Conservation (phyloP, 2,113 vertebrate species). For the Sprattus sprattus region DNA sequence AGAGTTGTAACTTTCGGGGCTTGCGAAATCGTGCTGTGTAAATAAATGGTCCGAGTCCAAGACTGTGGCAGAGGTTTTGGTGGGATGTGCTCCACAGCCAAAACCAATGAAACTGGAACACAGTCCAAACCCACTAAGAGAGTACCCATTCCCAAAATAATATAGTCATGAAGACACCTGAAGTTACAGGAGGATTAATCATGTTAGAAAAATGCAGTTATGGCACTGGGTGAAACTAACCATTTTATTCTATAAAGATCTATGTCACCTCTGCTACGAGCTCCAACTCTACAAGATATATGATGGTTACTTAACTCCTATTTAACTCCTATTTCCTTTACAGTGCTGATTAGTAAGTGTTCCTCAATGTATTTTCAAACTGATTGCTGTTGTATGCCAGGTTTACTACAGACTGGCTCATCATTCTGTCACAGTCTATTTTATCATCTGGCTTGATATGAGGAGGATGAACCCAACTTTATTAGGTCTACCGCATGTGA, state of each 20-base stretch:
- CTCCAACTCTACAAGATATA: neutral
- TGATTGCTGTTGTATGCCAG: neutral
- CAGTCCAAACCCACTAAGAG: slow-evolving; percentile 9
- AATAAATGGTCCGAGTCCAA: neutral
- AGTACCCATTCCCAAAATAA: slow-evolving; percentile 47
- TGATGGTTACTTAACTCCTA: no score
- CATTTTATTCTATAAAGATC: neutral
- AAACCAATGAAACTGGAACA: slow-evolving; percentile 50
- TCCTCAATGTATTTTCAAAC: neutral
- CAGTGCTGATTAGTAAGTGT: neutral
- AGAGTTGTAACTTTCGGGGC: neutral
- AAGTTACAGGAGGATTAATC: slow-evolving; percentile 31
- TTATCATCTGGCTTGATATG: slow-evolving; percentile 42
- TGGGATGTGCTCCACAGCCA: slow-evolving; percentile 40
- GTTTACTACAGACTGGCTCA: neutral
- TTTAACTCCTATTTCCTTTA: no score
- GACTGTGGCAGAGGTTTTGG: slow-evolving; percentile 5
- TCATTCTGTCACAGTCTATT: neutral
- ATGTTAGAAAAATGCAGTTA: neutral
- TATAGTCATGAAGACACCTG: slow-evolving; percentile 41
- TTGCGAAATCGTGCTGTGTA: neutral
- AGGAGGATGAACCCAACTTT: slow-evolving; percentile 30
- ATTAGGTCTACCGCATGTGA: slow-evolving; percentile 28
- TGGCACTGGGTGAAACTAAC: neutral
- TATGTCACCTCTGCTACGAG: neutral